Evolutionary conservation across 2,888 invertebrate genomes (phyloP).

Genomic region (Allygus modestus): DNA sequence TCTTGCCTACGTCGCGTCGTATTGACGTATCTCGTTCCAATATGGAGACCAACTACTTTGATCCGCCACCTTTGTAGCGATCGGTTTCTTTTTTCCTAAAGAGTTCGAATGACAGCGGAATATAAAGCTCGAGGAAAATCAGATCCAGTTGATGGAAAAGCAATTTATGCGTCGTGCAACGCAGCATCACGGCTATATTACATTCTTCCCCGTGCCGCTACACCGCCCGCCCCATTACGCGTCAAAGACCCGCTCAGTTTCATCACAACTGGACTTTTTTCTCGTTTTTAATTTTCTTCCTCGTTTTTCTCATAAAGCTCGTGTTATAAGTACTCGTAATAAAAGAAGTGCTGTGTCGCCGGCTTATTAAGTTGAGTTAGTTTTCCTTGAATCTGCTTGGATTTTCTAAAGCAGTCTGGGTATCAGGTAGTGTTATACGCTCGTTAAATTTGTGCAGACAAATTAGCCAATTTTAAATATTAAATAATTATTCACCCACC

Average conservation of each 20-base stretch:
- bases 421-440: no score
- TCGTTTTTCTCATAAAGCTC: slow-evolving; percentile 31
- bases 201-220: slow-evolving; percentile 17
- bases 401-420: neutral
- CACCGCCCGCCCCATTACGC: neutral
- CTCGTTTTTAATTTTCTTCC: slow-evolving; percentile 42
- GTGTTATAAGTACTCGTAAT: neutral
- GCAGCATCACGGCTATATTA: slow-evolving; percentile 17
- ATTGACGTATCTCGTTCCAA: slow-evolving; percentile 1
- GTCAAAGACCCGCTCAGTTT: slow-evolving; percentile 8
- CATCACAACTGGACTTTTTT: slow-evolving; percentile 28
- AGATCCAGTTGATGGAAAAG: slow-evolving; percentile 18
- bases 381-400: neutral
- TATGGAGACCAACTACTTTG: slow-evolving; percentile 21
- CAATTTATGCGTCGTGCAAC: slow-evolving; percentile 17
- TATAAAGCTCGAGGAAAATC: slow-evolving; percentile 29
- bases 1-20: neutral
- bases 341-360: neutral
- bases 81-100: slow-evolving; percentile 29
- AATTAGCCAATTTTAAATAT: no score
- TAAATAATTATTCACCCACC: no score
- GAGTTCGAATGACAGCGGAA: slow-evolving; percentile 2
- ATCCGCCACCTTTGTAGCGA: slow-evolving; percentile 13
- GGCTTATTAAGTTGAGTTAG: neutral
- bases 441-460: no score